Evolutionary conservation across 2,797 vertebrate species (phyloP), one percentile per base, ranked within the genome.

Genomic region (Rhinella marina): DNA sequence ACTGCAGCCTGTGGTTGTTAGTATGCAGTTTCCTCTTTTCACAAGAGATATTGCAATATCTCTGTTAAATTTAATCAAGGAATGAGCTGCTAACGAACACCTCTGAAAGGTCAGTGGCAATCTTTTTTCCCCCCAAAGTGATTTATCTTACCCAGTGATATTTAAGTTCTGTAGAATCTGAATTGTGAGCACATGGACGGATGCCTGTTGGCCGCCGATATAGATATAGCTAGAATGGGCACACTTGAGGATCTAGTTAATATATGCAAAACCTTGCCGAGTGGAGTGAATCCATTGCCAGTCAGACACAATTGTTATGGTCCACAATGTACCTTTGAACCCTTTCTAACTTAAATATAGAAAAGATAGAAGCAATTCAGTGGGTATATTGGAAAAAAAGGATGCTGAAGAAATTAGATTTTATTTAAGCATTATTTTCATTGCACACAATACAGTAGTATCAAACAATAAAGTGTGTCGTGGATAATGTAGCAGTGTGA

Each of bases 61-160:
- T 54, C 75, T n/a, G 78, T 77, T 86, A 77, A 76, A 86, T 88
- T 76, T 82, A 88, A 88, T 88, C 78, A 86, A 81, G 79, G 29
- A 86, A 57, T 21, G 6, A 84, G 84, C 88, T 59, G 78, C 78
- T 88, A 88, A 82, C 7, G 54, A 86, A 88, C 27, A 88, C 59
- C 78, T 86, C 50, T 19, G 61, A 85, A 86, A 88, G 87, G 87
- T 88, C 87, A 88, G 48, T 8, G 10, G 17, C 54, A 62, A 61
- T 77, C n/a, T 57, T 70, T 32, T 78, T 88, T 86, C 25, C 14
- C 25, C 79, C 64, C 87, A 56, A 64, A 73, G 87, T 81, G 78
- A 88, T 85, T 85, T 25, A 86, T 86, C 50, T 81, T 76, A 88
- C 68, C 78, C 13, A 52, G 50, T 88, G 88, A 88, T 88, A 82